These are phyloP conservation scores for Arvicanthis niloticus DNA, from an alignment of 2,113 vertebrate species.

Conservation along the genomic window DNA sequence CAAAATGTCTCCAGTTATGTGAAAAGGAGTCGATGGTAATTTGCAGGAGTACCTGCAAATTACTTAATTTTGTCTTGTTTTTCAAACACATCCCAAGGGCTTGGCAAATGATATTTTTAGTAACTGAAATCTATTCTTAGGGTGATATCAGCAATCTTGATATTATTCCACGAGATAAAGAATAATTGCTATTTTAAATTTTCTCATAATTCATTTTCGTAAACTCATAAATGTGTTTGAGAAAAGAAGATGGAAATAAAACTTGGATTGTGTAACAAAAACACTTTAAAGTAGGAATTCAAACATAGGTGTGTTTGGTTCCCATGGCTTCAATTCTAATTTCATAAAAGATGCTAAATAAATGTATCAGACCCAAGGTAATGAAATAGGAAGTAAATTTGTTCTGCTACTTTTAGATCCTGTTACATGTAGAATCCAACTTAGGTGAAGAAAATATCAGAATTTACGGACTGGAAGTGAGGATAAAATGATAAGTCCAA, in stretches of 20 bases:
- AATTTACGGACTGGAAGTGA: not conserved
- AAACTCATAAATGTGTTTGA: not conserved
- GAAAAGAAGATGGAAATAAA: not conserved
- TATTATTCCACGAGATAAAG: not conserved
- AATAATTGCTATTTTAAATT: not conserved
- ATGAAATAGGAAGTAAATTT: not conserved
- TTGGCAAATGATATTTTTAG: not conserved
- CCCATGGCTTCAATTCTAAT: not conserved
- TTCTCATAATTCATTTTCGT: constrained; percentile 3
- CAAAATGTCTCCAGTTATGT: no score
- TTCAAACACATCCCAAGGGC: not conserved
- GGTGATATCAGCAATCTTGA: not conserved
- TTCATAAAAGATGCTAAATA: not conserved
- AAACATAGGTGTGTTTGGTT: not conserved
- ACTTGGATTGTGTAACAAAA: not conserved
- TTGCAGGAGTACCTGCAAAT: not conserved
- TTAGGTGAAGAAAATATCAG: not conserved
- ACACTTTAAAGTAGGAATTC: constrained; percentile 21
- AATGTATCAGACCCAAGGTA: not conserved
- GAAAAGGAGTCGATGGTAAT: no score
- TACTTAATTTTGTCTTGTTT: constrained; percentile 40
- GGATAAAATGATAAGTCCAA: constrained; percentile 40
- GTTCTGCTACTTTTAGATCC: not conserved
- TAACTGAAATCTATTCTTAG: not conserved
- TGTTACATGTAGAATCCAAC: not conserved